Conservation (phyloP, 2,888 invertebrate species). For the Polymixis lichenea region DNA sequence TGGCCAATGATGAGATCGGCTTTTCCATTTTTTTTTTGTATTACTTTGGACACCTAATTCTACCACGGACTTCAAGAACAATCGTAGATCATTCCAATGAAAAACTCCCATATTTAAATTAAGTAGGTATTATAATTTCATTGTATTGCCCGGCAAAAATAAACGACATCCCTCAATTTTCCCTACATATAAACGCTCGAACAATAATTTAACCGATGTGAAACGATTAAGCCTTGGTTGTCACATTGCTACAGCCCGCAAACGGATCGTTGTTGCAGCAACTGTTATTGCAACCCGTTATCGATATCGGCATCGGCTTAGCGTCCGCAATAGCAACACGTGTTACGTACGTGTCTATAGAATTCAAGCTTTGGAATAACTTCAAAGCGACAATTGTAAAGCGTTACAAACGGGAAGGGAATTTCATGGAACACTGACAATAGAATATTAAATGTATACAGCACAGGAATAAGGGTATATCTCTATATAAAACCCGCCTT, state of each 20-base stretch:
- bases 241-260: conserved; percentile 29
- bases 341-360: not conserved
- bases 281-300: conserved; percentile 47
- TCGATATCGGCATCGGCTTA: conserved; percentile 20
- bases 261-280: conserved; percentile 22
- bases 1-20: too few species aligned
- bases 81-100: not conserved
- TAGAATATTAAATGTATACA: conserved; percentile 23
- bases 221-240: conserved; percentile 20
- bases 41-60: not conserved
- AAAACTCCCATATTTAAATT: not conserved
- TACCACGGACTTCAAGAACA: not conserved
- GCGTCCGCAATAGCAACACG: not conserved
- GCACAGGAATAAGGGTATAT: not conserved
- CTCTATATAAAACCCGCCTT: conserved; percentile 1
- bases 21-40: not conserved
- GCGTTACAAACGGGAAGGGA: conserved; percentile 5
- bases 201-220: conserved; percentile 12
- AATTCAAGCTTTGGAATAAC: conserved; percentile 8
- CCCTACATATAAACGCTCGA: not conserved
- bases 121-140: not conserved
- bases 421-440: conserved; percentile 19
- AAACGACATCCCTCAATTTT: not conserved
- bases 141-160: not conserved
- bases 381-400: not conserved